These are phyloP conservation scores for Aurelia sp. DNA, from an alignment of 30 jellyfish, hydroid and myxozoan species.

Conservation along the genomic window DNA sequence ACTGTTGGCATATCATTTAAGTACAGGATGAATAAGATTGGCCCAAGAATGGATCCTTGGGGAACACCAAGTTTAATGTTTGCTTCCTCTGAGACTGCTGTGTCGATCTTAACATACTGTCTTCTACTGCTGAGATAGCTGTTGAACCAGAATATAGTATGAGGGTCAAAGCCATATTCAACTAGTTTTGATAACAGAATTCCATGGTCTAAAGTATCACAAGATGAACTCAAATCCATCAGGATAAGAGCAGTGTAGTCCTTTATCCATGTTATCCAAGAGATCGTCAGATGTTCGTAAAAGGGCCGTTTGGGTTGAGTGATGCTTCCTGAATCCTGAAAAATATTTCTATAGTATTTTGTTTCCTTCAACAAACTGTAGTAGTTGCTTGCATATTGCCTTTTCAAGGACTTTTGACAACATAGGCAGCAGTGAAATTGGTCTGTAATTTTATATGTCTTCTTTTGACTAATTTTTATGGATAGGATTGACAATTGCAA, in stretches of 20 bases:
- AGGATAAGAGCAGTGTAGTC: too few relatives aligned
- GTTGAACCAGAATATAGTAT: slow-evolving; percentile 20
- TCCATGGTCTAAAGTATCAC: slow-evolving; percentile 35
- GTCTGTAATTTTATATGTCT: slow-evolving; percentile 41
- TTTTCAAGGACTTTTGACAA: slow-evolving; percentile 46
- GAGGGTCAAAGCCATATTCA: slow-evolving; percentile 31
- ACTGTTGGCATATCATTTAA: slow-evolving; percentile 16
- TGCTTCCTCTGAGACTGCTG: slow-evolving; percentile 36
- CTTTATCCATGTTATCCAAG: too few relatives aligned
- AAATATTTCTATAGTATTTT: slow-evolving; percentile 49
- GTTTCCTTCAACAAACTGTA: slow-evolving; percentile 34
- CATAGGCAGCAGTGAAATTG: slow-evolving; percentile 45
- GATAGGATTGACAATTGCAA: slow-evolving; percentile 51
- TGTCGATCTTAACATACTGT: slow-evolving; percentile 41
- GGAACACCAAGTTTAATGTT: slow-evolving; percentile 41
- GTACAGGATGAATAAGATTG: slow-evolving; percentile 32
- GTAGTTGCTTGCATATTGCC: slow-evolving; percentile 36
- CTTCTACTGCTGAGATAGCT: neutral
- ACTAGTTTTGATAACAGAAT: slow-evolving; percentile 36
- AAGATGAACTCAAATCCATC: too few relatives aligned
- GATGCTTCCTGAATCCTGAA: too few relatives aligned
- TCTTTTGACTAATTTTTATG: slow-evolving; percentile 14
- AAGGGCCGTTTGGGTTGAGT: neutral
- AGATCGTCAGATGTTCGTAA: too few relatives aligned
- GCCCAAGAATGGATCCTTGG: slow-evolving; percentile 42